Percentiles rank a stretch among this genome's conserved stretches.
phyloP scores from a whole-genome alignment of 2,113 vertebrate genomes.

The Ochotona princeps region DNA sequence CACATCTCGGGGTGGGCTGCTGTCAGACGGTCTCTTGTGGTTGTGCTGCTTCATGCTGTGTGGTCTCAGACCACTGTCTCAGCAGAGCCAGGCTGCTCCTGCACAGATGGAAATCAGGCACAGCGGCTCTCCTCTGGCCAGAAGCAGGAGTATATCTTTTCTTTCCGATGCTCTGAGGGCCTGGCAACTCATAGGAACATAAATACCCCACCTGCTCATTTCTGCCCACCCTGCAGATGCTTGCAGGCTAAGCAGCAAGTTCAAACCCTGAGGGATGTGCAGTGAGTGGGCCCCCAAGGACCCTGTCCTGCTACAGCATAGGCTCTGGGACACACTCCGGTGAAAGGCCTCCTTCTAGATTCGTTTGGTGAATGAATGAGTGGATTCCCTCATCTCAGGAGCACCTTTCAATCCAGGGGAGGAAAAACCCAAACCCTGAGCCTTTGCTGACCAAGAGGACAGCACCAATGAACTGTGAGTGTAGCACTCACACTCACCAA shows the following conservation, averaged over 20 bases:
- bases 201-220: not conserved
- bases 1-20: no score
- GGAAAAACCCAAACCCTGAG: not conserved
- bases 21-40: no score
- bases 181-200: not conserved
- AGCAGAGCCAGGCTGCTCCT: rapidly evolving
- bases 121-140: not conserved
- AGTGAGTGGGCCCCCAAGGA: not conserved
- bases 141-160: rapidly evolving
- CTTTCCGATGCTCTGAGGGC: not conserved
- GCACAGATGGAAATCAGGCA: rapidly evolving
- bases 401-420: not conserved
- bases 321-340: not conserved
- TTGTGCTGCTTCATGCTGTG: rapidly evolving
- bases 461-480: no score
- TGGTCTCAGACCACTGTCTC: not conserved
- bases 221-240: not conserved
- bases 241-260: rapidly evolving
- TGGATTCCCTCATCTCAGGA: not conserved
- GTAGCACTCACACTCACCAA: no score
- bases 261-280: not conserved
- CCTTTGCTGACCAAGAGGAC: no score
- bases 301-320: rapidly evolving
- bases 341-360: not conserved
- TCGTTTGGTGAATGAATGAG: not conserved